These are phyloP conservation scores for Hyalella azteca DNA, from an alignment of 2,888 invertebrate genomes.

Conservation along the genomic window DNA sequence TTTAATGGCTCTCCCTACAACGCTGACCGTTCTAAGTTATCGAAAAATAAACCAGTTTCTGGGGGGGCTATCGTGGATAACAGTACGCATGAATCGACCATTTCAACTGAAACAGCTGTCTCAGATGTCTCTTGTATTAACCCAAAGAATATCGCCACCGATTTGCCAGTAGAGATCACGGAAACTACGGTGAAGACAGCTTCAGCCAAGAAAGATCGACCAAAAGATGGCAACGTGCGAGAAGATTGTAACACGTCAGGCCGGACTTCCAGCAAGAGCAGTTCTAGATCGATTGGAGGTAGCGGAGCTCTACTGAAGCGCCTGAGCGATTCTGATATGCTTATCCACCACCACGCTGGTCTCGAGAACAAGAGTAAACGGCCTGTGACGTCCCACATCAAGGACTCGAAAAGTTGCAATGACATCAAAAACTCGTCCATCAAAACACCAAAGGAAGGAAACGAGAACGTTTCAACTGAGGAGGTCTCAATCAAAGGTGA, in stretches of 20 bases:
- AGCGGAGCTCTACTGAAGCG: slow-evolving; percentile 50
- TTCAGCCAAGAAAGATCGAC: not conserved
- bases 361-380: slow-evolving; percentile 37
- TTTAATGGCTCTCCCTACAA: slow-evolving; percentile 39
- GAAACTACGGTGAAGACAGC: not conserved
- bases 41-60: not conserved
- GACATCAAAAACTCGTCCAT: slow-evolving; percentile 46
- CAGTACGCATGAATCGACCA: not conserved
- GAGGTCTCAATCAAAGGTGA: not conserved
- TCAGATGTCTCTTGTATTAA: too few relatives aligned
- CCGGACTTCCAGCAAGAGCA: not conserved
- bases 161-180: not conserved
- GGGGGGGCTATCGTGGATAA: not conserved
- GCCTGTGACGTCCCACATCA: slow-evolving; percentile 30
- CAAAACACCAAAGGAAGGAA: slow-evolving; percentile 71
- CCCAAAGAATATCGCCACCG: too few relatives aligned
- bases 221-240: not conserved
- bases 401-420: slow-evolving; percentile 57
- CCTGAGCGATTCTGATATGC: slow-evolving; percentile 53
- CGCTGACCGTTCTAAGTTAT: too few relatives aligned
- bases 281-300: slow-evolving; percentile 4
- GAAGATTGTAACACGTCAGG: not conserved
- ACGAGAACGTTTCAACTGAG: slow-evolving; percentile 64
- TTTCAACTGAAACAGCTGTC: not conserved
- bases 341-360: slow-evolving; percentile 44